Evolutionary conservation across 1,140 invertebrate species (phyloP), one percentile per base, ranked within the genome.

Genomic region (Sycobia sp.): DNA sequence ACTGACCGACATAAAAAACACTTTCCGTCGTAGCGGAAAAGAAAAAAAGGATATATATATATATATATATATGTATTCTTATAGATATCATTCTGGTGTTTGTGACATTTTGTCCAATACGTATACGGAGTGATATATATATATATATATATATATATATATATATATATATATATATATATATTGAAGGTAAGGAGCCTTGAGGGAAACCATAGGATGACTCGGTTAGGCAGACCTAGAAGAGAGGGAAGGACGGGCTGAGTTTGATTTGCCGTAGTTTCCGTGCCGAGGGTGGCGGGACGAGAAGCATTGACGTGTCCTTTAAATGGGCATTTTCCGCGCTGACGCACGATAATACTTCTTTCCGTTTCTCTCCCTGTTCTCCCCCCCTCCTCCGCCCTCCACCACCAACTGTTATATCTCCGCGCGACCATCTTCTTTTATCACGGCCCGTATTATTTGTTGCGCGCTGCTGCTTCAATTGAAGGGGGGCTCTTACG

Each of bases 1-100:
- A 56, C 60, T 62, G 51, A 62, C 51, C 60, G 51, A 49, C 62
- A 36, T 51, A 64, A 51, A 64, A 64, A 64, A 55, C 46, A 64
- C 62, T 64, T 57, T 34, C 51, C 51, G 36, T 56, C 34, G 25
- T 44, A 41, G 22, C 44, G 38, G 44, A 55, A 25, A 22, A n/a
- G n/a, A n/a, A n/a, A n/a, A n/a, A n/a, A n/a, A n/a, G n/a, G n/a
- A n/a, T n/a, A 18, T 20, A 60, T 50, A 43, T 51, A 36, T 61
- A 53, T n/a, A n/a, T n/a, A n/a, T n/a, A n/a, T n/a, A n/a, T n/a
- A n/a, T n/a, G n/a, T n/a, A n/a, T n/a, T n/a, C n/a, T n/a, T n/a
- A n/a, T n/a, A n/a, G n/a, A n/a, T n/a, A n/a, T n/a, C n/a, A n/a
- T n/a, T n/a, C n/a, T n/a, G n/a, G n/a, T n/a, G n/a, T n/a, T n/a